Evolutionary conservation across 2,888 invertebrate species (phyloP), one percentile per base, ranked within the genome.

Genomic region (Trisateles emortualis): DNA sequence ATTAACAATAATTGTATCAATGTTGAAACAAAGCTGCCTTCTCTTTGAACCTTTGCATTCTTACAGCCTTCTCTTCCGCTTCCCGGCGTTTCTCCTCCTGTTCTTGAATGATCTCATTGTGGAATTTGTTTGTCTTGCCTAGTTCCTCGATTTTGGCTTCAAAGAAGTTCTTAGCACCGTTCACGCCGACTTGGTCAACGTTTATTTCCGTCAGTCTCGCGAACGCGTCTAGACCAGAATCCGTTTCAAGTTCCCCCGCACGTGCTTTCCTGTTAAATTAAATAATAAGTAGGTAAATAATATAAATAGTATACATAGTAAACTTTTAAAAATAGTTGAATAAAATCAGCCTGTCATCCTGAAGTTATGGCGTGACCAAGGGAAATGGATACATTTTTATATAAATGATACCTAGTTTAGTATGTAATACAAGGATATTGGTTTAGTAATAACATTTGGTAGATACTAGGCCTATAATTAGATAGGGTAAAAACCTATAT

Each of bases 81-180:
- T 96, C 94, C 46, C 95, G 94, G 63, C 96, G 96, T 70, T 97
- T 95, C 75, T 98, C 97, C 78, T 98, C 98, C 81, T 98, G 98
- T 82, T 99, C 98, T 85, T 96, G 95, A 56, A 96, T 95, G 62
- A 99, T 98, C 90, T 99, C 99, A 67, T 96, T 95, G 80, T 98
- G 98, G 87, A 98, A 98, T 90, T 98, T 98, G 80, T 96, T 97
- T 52, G 95, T 94, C 76, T 96, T 95, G 8, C 96, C 89, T 60
- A 98, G 94, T 78, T 98, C 96, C 78, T 97, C 97, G 74, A 99
- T 98, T 95, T 99, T 99, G 0, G 98, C 98, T 93, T 98, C 98
- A 80, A 99, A 99, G 93, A 99, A 99, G 80, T 96, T 96, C 84
- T 98, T 98, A 29, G 99, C 99, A 10, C 98, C 99, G 64, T 96